Percentiles rank a stretch among this genome's conserved stretches.
Evolutionary conservation across 2,888 invertebrate species (phyloP).

Genomic region (Busseola fusca): DNA sequence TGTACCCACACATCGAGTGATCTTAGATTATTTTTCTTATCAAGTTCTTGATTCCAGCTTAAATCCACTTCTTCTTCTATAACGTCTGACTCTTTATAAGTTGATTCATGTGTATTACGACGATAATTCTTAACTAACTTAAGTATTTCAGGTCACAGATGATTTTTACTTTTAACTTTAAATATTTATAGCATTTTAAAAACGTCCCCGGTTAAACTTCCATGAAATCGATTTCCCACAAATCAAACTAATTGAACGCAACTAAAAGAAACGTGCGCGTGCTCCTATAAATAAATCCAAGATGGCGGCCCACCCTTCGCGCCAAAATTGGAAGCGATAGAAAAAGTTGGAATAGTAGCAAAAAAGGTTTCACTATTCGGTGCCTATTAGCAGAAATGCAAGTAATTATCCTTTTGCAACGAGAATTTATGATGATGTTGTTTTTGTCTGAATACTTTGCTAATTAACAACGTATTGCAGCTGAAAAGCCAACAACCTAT

Average conservation of each 20-base stretch:
- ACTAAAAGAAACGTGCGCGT: slow-evolving; percentile 73
- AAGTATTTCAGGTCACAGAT: neutral
- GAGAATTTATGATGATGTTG: slow-evolving; percentile 30
- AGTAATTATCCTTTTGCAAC: slow-evolving; percentile 40
- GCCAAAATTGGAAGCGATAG: slow-evolving; percentile 65
- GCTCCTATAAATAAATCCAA: slow-evolving; percentile 79
- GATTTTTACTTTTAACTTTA: neutral
- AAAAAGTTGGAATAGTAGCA: slow-evolving; percentile 68
- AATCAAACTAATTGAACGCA: slow-evolving; percentile 85
- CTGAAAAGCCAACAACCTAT: slow-evolving; percentile 15
- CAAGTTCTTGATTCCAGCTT: neutral
- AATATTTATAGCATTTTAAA: slow-evolving; percentile 34
- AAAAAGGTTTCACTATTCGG: slow-evolving; percentile 54
- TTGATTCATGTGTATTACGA: neutral
- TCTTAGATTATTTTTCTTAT: neutral
- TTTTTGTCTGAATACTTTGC: slow-evolving; percentile 26
- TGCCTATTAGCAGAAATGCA: slow-evolving; percentile 74
- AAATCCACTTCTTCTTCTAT: neutral
- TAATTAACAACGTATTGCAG: slow-evolving; percentile 18
- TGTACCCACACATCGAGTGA: neutral
- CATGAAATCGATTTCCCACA: slow-evolving; percentile 67
- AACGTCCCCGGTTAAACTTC: slow-evolving; percentile 39
- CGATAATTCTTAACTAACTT: neutral
- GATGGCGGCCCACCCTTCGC: slow-evolving; percentile 76
- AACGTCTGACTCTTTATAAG: neutral